Base-by-base conservation (phyloP, 2,113 vertebrate genomes). In the Synchiropus splendidus region DNA sequence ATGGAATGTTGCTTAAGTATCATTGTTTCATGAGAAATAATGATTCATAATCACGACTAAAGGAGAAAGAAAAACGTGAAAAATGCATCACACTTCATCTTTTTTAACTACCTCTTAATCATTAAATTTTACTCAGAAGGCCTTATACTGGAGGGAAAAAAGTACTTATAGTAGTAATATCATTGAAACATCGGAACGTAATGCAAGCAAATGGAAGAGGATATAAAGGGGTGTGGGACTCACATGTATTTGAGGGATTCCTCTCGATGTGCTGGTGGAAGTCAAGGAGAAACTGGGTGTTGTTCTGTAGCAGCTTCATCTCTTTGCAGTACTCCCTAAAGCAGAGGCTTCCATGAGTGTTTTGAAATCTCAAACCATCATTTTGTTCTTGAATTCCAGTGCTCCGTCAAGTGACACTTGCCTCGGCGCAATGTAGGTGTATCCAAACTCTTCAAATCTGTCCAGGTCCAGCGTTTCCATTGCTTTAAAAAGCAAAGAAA, bases 311-410 rank as follows among this genome's bases (percentile, higher is more conserved):
- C 65, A 87, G 62, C 76, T 91, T 97, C 73, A 99, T 79, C 36
- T 92, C 90, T 44, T 60, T 91, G 81, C 95, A 99, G 69, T 96
- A 99, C 51, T 92, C 90, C 80, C 95, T 99, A 83, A 48, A 84
- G 83, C 83, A 81, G 71, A 54, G 64, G 33, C 15, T 42, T 43
- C 4, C 13, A 16, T 70, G 18, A 52, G 46, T 40, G n/a, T 32
- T 35, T 31, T 27, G 4, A 27, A 55, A 17, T 45, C 18, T 36
- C 16, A 27, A 30, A 5, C 21, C 12, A 18, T 8, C n/a, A 11
- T 41, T 45, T 39, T 42, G 31, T 15, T 42, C 15, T 12, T 32
- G 5, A 3, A 2, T 0, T 39, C 2, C 33, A n/a, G 17, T 15
- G 12, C 12, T 13, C 33, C 5, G 0, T 37, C 2, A 10, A 4